These are phyloP conservation scores for Aphrocallistes beatrix DNA, from an alignment of 37 sponge, comb jelly and placozoan genomes.

Conservation along the genomic window DNA sequence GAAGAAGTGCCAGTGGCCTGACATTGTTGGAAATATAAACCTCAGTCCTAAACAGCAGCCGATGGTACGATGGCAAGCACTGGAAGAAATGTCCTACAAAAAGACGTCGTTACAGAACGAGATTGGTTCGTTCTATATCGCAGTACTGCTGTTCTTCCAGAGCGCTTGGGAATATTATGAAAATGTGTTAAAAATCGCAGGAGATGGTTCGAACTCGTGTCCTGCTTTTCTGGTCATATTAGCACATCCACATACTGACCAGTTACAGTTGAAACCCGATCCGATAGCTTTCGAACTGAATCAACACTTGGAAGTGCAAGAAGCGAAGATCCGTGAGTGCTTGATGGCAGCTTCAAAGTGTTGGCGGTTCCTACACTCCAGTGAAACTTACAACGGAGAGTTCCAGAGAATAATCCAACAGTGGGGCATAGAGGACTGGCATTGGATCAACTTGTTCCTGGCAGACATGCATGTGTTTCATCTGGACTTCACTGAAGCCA, in stretches of 20 bases:
- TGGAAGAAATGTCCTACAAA: conserved; percentile 63
- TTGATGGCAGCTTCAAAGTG: conserved; percentile 61
- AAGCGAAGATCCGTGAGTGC: conserved; percentile 31
- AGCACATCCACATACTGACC: conserved; percentile 8
- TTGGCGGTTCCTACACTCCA: conserved; percentile 68
- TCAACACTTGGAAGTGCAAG: neutral
- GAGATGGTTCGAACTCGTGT: neutral
- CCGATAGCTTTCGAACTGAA: neutral
- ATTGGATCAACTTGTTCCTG: conserved; percentile 52
- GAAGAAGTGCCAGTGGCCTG: conserved; percentile 63
- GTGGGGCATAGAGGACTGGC: conserved; percentile 71
- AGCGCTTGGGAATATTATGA: conserved; percentile 56
- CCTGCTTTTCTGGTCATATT: neutral
- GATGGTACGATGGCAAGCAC: conserved; percentile 47
- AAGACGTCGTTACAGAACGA: conserved; percentile 27
- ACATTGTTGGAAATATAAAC: conserved; percentile 38
- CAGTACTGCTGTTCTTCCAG: conserved; percentile 73
- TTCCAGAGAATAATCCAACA: conserved; percentile 60
- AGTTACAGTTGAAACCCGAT: neutral
- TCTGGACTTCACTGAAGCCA: neutral
- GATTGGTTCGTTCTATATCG: conserved; percentile 73
- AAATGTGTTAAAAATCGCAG: neutral
- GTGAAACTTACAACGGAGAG: conserved; percentile 61
- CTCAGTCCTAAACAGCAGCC: conserved; percentile 54
- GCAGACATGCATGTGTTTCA: conserved; percentile 44